A percentile compares a stretch with the other conserved stretches of the same genome.
These are phyloP conservation scores for Periplaneta americana DNA, from an alignment of 1,140 invertebrate genomes.

Conservation along the genomic window DNA sequence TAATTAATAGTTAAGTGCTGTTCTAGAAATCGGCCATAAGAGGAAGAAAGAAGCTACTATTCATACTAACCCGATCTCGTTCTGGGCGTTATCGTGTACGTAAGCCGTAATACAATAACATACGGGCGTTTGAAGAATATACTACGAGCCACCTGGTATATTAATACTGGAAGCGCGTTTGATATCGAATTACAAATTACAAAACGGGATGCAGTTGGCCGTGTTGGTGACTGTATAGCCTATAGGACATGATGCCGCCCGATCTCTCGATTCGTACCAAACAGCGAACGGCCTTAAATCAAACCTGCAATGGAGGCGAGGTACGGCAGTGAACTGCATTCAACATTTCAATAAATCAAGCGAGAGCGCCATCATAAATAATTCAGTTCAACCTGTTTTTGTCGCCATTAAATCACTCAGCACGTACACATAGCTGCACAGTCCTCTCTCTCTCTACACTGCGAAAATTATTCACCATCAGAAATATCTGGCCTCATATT, in stretches of 20 bases:
- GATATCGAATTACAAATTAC: background rate
- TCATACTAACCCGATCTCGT: too few relatives aligned
- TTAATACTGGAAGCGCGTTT: background rate
- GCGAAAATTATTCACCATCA: background rate
- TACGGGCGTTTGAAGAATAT: background rate
- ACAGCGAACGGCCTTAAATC: background rate
- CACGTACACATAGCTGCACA: background rate
- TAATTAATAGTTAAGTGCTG: too few relatives aligned
- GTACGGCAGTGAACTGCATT: background rate
- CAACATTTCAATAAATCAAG: conserved; percentile 5
- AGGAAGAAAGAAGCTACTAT: too few relatives aligned
- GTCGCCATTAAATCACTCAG: conserved; percentile 10
- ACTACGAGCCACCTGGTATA: background rate
- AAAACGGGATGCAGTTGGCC: background rate
- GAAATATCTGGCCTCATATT: background rate
- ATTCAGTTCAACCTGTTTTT: conserved; percentile 2
- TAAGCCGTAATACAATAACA: too few relatives aligned
- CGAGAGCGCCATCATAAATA: background rate
- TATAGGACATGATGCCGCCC: background rate
- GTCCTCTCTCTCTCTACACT: background rate
- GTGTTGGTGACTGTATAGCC: background rate
- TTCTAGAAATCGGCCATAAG: too few relatives aligned
- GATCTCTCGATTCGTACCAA: background rate
- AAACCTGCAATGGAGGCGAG: background rate
- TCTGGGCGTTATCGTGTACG: too few relatives aligned